phyloP scores from a whole-genome alignment of 2,113 vertebrate species.

The Petrocephalus microphthalmus region DNA sequence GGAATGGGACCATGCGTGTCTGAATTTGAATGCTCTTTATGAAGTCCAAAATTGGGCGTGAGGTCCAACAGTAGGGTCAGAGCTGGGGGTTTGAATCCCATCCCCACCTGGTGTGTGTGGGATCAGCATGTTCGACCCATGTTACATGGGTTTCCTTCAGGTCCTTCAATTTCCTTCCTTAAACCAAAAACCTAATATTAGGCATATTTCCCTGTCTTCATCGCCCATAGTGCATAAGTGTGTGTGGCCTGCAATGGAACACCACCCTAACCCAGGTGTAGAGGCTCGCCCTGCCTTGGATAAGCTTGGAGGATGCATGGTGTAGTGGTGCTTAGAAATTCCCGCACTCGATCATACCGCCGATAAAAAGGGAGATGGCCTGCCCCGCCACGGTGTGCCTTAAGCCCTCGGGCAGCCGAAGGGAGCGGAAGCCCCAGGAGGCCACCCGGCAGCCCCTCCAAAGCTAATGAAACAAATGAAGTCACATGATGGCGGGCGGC shows the following conservation, averaged over 20 bases:
- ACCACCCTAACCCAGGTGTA: background rate
- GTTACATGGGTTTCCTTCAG: background rate
- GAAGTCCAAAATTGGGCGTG: background rate
- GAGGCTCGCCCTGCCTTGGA: background rate
- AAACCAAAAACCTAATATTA: background rate
- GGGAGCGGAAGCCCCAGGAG: background rate
- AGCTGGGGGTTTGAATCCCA: background rate
- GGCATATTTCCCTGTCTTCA: background rate
- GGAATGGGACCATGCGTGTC: background rate
- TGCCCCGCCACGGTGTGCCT: background rate
- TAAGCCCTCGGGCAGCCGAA: background rate
- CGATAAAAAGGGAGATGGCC: background rate
- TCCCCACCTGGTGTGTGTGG: background rate
- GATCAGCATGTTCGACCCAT: background rate
- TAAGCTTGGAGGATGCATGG: background rate
- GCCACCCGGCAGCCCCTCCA: background rate
- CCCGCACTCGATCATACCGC: background rate
- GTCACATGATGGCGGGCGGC: background rate
- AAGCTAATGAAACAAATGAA: background rate
- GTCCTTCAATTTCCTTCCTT: background rate
- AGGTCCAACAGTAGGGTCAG: background rate
- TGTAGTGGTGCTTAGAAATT: background rate
- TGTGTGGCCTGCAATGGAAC: background rate
- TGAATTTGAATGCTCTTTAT: background rate
- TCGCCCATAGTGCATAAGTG: background rate